These are phyloP conservation scores for Chloropsis cyanopogon DNA, from an alignment of 2,113 vertebrate species.

Conservation along the genomic window DNA sequence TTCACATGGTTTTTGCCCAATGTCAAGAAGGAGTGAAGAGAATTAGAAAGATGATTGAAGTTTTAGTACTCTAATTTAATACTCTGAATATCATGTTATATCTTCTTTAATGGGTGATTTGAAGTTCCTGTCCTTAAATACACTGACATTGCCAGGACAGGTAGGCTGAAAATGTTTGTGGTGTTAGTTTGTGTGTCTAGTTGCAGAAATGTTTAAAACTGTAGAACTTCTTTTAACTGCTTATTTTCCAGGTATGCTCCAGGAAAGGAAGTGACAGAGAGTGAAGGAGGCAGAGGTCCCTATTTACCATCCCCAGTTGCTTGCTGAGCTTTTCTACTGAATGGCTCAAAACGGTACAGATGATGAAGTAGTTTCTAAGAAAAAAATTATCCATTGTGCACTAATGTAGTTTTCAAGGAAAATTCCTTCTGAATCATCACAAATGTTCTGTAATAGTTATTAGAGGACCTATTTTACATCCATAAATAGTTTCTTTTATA, in stretches of 20 bases:
- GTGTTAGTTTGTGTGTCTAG: not conserved
- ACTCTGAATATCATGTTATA: not conserved
- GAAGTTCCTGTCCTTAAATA: not conserved
- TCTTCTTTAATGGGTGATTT: not conserved
- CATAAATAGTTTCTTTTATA: not conserved
- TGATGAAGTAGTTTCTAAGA: conserved; percentile 28
- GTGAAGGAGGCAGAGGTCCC: not conserved
- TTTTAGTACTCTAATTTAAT: not conserved
- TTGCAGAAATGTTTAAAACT: not conserved
- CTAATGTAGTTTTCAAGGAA: conserved; percentile 26
- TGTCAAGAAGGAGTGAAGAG: not conserved
- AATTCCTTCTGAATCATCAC: not conserved
- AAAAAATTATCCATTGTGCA: conserved; percentile 13
- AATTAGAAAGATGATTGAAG: not conserved
- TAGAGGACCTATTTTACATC: not conserved
- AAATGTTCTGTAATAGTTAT: not conserved
- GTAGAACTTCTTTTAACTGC: not conserved
- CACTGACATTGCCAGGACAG: not conserved
- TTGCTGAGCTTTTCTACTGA: not conserved
- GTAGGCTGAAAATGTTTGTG: not conserved
- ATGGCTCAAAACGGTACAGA: not conserved
- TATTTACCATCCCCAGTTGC: not conserved
- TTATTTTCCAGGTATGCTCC: not conserved
- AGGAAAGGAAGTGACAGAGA: not conserved
- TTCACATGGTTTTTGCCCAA: not conserved